Percentiles rank a stretch among this genome's conserved stretches.
Conservation (phyloP, 2,888 invertebrate species). For the Drosophila mayaguana region DNA sequence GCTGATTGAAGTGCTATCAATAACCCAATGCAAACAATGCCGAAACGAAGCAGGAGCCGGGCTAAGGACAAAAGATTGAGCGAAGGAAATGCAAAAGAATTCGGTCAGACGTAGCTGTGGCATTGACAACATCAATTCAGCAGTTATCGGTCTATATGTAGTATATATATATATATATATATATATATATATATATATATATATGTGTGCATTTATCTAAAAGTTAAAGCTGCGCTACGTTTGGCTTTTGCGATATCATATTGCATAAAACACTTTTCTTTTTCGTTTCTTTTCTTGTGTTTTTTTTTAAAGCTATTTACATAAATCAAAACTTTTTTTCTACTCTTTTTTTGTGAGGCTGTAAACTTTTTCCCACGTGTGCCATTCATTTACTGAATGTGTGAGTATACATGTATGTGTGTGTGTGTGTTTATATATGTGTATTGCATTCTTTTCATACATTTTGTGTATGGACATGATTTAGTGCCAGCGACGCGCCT, state of each 20-base stretch:
- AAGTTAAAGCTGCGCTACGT: constrained; percentile 15
- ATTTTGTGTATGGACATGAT: constrained; percentile 47
- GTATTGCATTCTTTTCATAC: constrained; percentile 26
- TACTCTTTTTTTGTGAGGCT: constrained; percentile 31
- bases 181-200: neutral
- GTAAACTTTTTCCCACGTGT: constrained; percentile 62
- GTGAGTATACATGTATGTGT: neutral
- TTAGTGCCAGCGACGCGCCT: constrained; percentile 41
- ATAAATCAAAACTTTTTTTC: constrained; percentile 68
- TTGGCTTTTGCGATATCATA: constrained; percentile 1
- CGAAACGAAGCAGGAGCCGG: constrained; percentile 7
- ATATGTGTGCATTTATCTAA: neutral
- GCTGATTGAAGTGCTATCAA: constrained; percentile 76
- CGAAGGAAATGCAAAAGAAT: constrained; percentile 5
- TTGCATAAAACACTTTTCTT: neutral
- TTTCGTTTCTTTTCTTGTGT: neutral
- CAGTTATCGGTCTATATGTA: constrained; percentile 18
- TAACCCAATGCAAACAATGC: constrained; percentile 66
- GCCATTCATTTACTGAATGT: constrained; percentile 59
- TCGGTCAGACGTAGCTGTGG: neutral
- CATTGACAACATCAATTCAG: constrained; percentile 12
- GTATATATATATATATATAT: neutral
- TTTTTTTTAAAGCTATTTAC: constrained; percentile 43
- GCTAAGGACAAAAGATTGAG: constrained; percentile 2
- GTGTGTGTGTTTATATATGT: neutral